A percentile compares a stretch with the other conserved stretches of the same genome.
These are phyloP conservation scores for Lethrus apterus DNA, from an alignment of 1,140 invertebrate genomes.

Conservation along the genomic window DNA sequence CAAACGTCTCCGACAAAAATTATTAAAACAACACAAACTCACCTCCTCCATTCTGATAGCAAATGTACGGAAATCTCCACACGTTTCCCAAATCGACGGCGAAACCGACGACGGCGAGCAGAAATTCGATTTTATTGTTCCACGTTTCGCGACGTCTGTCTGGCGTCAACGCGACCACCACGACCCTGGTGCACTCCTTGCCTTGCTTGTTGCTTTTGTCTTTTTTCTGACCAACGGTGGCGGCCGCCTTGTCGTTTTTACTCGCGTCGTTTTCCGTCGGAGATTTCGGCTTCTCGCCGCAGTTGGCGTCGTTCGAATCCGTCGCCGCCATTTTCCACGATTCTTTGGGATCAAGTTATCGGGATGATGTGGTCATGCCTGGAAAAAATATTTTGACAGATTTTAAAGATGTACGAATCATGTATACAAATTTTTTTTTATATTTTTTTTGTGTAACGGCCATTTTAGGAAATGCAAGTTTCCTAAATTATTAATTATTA, in stretches of 20 bases:
- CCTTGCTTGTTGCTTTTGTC: slow-evolving; percentile 25
- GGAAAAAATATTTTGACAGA: too few relatives aligned
- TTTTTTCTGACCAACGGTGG: slow-evolving; percentile 4
- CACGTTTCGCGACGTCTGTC: slow-evolving; percentile 60
- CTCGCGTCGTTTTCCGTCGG: slow-evolving; percentile 9
- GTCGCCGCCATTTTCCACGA: slow-evolving; percentile 14
- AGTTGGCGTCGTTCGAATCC: slow-evolving; percentile 11
- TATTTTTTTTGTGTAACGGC: too few relatives aligned
- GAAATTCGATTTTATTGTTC: slow-evolving; percentile 83
- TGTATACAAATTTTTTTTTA: too few relatives aligned
- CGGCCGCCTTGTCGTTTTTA: slow-evolving; percentile 1
- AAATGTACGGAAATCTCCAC: slow-evolving; percentile 74
- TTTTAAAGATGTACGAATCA: too few relatives aligned
- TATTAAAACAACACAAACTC: slow-evolving; percentile 23
- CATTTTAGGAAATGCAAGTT: too few relatives aligned
- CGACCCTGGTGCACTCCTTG: slow-evolving; percentile 41
- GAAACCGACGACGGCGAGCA: slow-evolving; percentile 79
- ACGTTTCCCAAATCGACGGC: slow-evolving; percentile 80
- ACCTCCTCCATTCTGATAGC: slow-evolving; percentile 74
- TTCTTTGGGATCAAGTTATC: too few relatives aligned
- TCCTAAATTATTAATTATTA: too few relatives aligned
- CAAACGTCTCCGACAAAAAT: too few relatives aligned
- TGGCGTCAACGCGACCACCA: slow-evolving; percentile 56
- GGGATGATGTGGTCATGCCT: too few relatives aligned
- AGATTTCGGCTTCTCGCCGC: slow-evolving; percentile 14